These are phyloP conservation scores for Neopipo cinnamomea DNA, from an alignment of 2,113 vertebrate genomes.

Conservation along the genomic window DNA sequence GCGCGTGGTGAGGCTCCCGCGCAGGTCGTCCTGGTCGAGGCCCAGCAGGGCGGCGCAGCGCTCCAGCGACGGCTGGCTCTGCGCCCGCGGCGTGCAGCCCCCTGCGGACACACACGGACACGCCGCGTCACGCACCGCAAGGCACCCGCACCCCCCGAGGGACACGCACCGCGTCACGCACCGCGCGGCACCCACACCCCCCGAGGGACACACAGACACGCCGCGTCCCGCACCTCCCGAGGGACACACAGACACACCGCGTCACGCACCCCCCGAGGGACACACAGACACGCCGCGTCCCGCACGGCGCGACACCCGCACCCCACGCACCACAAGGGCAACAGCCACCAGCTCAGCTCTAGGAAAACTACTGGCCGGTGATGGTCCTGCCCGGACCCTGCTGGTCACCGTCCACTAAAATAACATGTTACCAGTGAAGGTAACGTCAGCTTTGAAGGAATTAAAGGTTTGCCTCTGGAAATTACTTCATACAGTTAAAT, in stretches of 20 bases:
- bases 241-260: background rate
- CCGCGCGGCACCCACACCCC: too few relatives aligned
- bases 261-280: too few relatives aligned
- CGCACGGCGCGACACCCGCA: too few relatives aligned
- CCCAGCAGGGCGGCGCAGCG: conserved; percentile 89
- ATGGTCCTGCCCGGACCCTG: too few relatives aligned
- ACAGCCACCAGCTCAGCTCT: background rate
- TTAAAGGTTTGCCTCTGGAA: background rate
- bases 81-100: conserved; percentile 86
- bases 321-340: too few relatives aligned
- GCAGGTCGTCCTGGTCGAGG: conserved; percentile 88
- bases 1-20: conserved; percentile 90
- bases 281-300: background rate
- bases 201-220: background rate
- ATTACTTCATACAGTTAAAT: accelerated
- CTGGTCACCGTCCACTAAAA: background rate
- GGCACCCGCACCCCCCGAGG: too few relatives aligned
- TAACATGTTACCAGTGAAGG: background rate
- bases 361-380: background rate
- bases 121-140: too few relatives aligned
- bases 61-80: conserved; percentile 82
- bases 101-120: conserved; percentile 69
- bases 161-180: too few relatives aligned
- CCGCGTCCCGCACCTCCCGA: too few relatives aligned
- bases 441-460: background rate